Conservation (phyloP, 2,888 invertebrate species). For the Apantesis nais region DNA sequence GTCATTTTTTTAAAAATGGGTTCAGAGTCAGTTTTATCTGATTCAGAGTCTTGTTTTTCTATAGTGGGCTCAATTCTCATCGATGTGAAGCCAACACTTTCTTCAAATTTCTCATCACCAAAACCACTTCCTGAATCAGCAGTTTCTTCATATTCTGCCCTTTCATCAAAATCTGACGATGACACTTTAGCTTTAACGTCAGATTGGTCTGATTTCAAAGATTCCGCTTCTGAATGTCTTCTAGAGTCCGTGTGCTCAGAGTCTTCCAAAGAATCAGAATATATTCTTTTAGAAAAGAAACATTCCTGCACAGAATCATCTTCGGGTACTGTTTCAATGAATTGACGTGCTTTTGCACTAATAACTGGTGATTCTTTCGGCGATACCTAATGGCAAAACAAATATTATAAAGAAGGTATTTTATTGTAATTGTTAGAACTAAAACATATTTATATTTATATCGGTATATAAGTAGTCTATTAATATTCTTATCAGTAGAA, state of each 20-base stretch:
- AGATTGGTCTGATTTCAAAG: slow-evolving; percentile 82
- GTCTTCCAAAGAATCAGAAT: slow-evolving; percentile 83
- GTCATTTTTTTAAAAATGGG: slow-evolving; percentile 77
- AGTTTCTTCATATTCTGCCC: slow-evolving; percentile 81
- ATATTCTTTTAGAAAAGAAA: slow-evolving; percentile 83
- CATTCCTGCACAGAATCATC: slow-evolving; percentile 84
- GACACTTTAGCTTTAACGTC: slow-evolving; percentile 80
- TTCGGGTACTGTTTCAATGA: slow-evolving; percentile 84
- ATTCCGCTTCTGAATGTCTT: slow-evolving; percentile 82
- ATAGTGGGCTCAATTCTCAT: slow-evolving; percentile 70
- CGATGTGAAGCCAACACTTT: slow-evolving; percentile 78
- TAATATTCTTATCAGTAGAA: not conserved
- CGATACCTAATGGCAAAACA: slow-evolving; percentile 57
- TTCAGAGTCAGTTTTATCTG: slow-evolving; percentile 68
- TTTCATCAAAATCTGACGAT: slow-evolving; percentile 82
- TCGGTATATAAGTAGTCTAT: not conserved
- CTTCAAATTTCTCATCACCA: slow-evolving; percentile 82
- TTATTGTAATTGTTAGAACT: not conserved
- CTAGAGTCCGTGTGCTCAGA: slow-evolving; percentile 82
- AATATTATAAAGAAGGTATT: not conserved
- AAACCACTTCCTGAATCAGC: slow-evolving; percentile 81
- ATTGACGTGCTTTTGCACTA: slow-evolving; percentile 82
- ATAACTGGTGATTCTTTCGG: slow-evolving; percentile 82
- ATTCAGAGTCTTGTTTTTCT: slow-evolving; percentile 74
- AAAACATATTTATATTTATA: not conserved